These are phyloP conservation scores for Meriones psammophilus DNA, from an alignment of 2,797 vertebrate genomes.

Conservation along the genomic window DNA sequence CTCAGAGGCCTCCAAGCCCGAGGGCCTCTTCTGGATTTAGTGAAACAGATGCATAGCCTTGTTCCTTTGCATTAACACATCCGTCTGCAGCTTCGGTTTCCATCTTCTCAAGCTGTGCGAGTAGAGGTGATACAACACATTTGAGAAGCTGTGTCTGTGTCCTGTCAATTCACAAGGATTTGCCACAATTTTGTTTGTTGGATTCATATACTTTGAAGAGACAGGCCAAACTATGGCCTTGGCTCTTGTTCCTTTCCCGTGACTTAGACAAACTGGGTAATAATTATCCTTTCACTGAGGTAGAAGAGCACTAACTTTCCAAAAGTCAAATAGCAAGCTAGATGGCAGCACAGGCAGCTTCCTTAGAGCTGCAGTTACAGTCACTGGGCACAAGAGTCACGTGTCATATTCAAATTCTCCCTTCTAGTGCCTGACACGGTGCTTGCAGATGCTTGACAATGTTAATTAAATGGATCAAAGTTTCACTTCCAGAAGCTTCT, in stretches of 20 bases:
- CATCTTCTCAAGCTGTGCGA: background rate
- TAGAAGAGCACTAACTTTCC: background rate
- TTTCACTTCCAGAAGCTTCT: background rate
- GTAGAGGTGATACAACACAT: background rate
- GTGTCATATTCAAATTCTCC: background rate
- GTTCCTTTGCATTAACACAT: background rate
- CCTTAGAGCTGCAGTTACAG: background rate
- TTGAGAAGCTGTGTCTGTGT: background rate
- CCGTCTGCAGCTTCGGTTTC: background rate
- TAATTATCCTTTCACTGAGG: background rate
- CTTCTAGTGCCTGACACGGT: too few species aligned
- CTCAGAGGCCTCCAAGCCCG: background rate
- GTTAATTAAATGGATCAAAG: background rate
- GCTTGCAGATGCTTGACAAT: background rate
- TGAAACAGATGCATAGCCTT: background rate
- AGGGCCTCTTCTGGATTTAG: background rate
- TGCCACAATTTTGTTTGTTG: background rate
- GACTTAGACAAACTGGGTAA: background rate
- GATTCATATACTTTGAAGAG: background rate
- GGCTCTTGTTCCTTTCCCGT: too few species aligned
- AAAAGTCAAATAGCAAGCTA: background rate
- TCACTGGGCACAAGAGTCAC: background rate
- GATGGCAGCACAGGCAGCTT: background rate
- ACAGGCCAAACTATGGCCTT: background rate
- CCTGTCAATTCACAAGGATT: background rate